Percentiles rank a stretch among this genome's conserved stretches.
Conservation (phyloP, 2,888 invertebrate genomes). For the Tinea trinotella region DNA sequence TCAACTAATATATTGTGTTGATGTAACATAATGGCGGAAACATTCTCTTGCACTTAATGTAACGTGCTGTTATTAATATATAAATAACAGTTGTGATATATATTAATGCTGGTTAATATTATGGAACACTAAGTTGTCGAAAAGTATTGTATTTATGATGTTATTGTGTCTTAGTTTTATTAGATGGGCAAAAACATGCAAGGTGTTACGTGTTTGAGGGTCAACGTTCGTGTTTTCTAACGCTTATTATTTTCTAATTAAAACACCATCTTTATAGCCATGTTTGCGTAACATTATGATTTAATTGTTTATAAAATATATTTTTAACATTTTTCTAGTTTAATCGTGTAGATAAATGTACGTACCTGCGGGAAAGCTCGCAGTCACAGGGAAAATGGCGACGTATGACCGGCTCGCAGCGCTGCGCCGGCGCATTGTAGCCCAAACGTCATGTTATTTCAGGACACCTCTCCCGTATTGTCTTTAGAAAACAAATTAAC, state of each 20-base stretch:
- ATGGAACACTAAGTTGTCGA: background rate
- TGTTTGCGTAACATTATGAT: background rate
- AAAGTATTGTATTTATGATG: background rate
- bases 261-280: background rate
- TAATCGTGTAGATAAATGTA: conserved; percentile 27
- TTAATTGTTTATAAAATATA: background rate
- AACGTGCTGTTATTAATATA: background rate
- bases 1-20: conserved; percentile 55
- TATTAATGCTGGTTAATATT: background rate
- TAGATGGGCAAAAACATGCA: conserved; percentile 49
- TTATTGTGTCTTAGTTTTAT: background rate
- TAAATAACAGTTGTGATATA: background rate
- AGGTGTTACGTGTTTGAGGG: conserved; percentile 63
- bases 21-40: conserved; percentile 67
- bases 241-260: background rate
- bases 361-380: conserved; percentile 69
- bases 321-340: background rate
- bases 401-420: conserved; percentile 42
- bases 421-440: conserved; percentile 47
- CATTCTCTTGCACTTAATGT: conserved; percentile 36
- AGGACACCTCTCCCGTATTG: conserved; percentile 65
- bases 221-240: conserved; percentile 52
- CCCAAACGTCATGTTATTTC: conserved; percentile 68
- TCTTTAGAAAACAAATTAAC: conserved; percentile 11
- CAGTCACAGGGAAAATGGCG: conserved; percentile 66